phyloP scores from a whole-genome alignment of 2,113 vertebrate genomes.

The Pteropus alecto region DNA sequence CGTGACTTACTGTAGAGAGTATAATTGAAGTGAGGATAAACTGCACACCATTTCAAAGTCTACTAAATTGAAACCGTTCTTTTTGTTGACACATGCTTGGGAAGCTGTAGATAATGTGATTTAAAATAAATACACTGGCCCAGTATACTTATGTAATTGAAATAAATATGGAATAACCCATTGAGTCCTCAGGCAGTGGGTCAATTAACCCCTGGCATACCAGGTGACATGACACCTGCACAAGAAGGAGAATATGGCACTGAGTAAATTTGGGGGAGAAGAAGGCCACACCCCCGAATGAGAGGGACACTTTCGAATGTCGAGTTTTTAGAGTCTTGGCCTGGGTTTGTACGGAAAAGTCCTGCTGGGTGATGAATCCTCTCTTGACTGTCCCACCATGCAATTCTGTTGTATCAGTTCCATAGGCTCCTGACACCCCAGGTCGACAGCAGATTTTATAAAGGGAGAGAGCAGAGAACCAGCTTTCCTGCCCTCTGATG shows the following conservation, averaged over 20 bases:
- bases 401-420: background rate
- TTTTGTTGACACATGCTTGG: conserved; percentile 76
- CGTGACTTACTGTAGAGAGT: conserved; percentile 66
- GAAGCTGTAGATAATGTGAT: conserved; percentile 76
- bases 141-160: conserved; percentile 67
- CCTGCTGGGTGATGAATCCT: background rate
- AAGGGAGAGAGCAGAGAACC: background rate
- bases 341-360: background rate
- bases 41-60: conserved; percentile 73
- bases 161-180: conserved; percentile 69
- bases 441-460: background rate
- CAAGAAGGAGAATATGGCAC: background rate
- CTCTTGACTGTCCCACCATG: background rate
- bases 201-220: conserved; percentile 47
- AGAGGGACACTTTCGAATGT: background rate
- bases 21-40: conserved; percentile 76
- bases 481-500: background rate
- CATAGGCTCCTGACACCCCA: background rate
- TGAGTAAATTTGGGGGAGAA: background rate
- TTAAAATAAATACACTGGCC: conserved; percentile 76
- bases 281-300: background rate
- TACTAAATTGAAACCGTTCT: conserved; percentile 76
- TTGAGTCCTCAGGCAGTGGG: background rate
- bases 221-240: background rate
- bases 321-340: background rate